Conservation (phyloP, 2,113 vertebrate species). For the Datnioides undecimradiatus region DNA sequence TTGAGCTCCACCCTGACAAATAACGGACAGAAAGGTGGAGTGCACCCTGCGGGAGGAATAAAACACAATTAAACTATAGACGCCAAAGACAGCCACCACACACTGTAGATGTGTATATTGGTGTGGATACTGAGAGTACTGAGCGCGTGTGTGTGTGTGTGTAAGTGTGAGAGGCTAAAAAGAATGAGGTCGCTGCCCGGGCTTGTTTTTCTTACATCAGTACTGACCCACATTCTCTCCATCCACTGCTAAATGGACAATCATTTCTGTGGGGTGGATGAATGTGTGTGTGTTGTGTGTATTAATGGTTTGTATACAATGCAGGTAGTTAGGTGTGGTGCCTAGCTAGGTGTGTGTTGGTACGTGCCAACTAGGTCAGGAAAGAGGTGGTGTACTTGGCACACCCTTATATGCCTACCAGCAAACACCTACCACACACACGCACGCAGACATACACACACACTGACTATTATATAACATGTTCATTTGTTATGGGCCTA, state of each 20-base stretch:
- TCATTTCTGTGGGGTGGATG: background rate
- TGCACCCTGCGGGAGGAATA: slow-evolving; percentile 32
- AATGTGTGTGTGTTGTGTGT: slow-evolving; percentile 14
- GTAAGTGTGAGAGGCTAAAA: background rate
- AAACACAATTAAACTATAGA: slow-evolving; percentile 35
- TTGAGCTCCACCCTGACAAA: slow-evolving; percentile 47
- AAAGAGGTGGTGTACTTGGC: slow-evolving; percentile 42
- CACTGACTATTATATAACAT: slow-evolving; percentile 11
- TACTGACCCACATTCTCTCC: slow-evolving; percentile 54
- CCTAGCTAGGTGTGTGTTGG: slow-evolving; percentile 15
- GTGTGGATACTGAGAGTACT: background rate
- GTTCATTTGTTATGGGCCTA: background rate
- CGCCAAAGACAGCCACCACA: background rate
- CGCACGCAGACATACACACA: background rate
- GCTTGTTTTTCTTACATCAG: slow-evolving; percentile 46
- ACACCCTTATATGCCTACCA: slow-evolving; percentile 22
- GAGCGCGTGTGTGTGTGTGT: background rate
- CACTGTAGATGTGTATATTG: background rate
- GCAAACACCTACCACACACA: background rate
- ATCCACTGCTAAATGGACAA: slow-evolving; percentile 22
- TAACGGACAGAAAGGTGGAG: slow-evolving; percentile 43
- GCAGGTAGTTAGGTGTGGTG: slow-evolving; percentile 36
- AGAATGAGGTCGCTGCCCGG: background rate
- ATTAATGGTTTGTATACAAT: slow-evolving; percentile 29
- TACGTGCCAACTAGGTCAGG: slow-evolving; percentile 70